These are phyloP conservation scores for Phorcus lineatus DNA, from an alignment of 2,888 invertebrate genomes.

Conservation along the genomic window DNA sequence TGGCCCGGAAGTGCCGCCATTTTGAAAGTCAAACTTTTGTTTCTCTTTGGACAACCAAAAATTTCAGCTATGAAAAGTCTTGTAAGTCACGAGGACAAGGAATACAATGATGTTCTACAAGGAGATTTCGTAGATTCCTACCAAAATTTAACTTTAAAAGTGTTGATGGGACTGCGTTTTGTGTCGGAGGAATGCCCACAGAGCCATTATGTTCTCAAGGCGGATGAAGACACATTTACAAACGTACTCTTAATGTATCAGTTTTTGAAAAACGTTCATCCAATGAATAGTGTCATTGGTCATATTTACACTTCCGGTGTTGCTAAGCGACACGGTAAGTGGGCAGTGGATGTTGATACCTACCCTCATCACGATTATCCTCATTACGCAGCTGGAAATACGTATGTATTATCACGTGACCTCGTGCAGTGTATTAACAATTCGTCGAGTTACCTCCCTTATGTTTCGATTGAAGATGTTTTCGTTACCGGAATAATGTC, in stretches of 20 bases:
- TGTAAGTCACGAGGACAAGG: slow-evolving; percentile 17
- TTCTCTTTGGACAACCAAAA: slow-evolving; percentile 17
- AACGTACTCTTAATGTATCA: slow-evolving; percentile 19
- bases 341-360: background rate
- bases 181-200: slow-evolving; percentile 2
- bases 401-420: slow-evolving; percentile 9
- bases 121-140: slow-evolving; percentile 27
- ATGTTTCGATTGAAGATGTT: slow-evolving; percentile 3
- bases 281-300: background rate
- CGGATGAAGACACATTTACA: slow-evolving; percentile 31
- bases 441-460: background rate
- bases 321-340: background rate
- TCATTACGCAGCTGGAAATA: background rate
- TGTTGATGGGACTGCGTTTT: slow-evolving; percentile 25
- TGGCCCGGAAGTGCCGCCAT: slow-evolving; percentile 24
- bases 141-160: slow-evolving; percentile 22
- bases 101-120: slow-evolving; percentile 30
- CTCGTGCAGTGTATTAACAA: background rate
- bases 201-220: slow-evolving; percentile 24
- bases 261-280: background rate
- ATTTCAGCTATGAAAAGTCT: background rate
- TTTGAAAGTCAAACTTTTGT: slow-evolving; percentile 12
- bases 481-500: background rate
- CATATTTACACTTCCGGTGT: background rate
- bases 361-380: slow-evolving; percentile 1